These are phyloP conservation scores for Paramuricea clavata DNA, from an alignment of 92 coral and sea anemone genomes.

Conservation along the genomic window DNA sequence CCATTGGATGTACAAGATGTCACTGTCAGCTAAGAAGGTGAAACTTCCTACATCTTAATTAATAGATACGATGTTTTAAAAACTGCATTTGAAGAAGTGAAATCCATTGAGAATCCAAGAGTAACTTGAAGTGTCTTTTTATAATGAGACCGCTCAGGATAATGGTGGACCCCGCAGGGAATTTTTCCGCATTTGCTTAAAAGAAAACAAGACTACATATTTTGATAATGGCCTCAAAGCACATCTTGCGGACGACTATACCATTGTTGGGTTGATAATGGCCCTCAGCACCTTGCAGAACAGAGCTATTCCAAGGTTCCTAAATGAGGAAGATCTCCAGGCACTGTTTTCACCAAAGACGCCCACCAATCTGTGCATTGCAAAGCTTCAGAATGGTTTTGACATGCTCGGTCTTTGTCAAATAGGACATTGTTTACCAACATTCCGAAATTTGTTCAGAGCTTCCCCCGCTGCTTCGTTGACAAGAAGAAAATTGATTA, in stretches of 20 bases:
- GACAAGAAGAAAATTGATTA: conserved; percentile 46
- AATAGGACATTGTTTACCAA: conserved; percentile 40
- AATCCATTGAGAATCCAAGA: background rate
- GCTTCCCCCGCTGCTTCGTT: conserved; percentile 26
- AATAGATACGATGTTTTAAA: background rate
- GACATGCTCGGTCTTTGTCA: conserved; percentile 56
- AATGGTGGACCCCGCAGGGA: conserved; percentile 68
- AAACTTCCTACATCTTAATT: background rate
- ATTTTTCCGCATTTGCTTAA: conserved; percentile 59
- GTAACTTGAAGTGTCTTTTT: background rate
- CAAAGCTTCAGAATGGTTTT: conserved; percentile 56
- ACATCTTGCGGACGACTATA: conserved; percentile 62
- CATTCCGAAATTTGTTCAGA: conserved; percentile 35
- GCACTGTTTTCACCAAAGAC: conserved; percentile 59
- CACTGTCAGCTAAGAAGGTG: background rate
- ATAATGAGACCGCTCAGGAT: conserved; percentile 23
- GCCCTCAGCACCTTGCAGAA: conserved; percentile 66
- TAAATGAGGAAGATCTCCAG: conserved; percentile 48
- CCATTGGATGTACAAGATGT: conserved; percentile 48
- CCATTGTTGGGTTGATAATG: conserved; percentile 58
- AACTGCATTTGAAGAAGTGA: background rate
- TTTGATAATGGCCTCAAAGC: conserved; percentile 67
- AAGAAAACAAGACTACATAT: conserved; percentile 52
- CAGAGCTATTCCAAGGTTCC: conserved; percentile 57
- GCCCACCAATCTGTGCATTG: conserved; percentile 40